Conservation (phyloP, 2,888 invertebrate genomes). For the Therioaphis trifolii region DNA sequence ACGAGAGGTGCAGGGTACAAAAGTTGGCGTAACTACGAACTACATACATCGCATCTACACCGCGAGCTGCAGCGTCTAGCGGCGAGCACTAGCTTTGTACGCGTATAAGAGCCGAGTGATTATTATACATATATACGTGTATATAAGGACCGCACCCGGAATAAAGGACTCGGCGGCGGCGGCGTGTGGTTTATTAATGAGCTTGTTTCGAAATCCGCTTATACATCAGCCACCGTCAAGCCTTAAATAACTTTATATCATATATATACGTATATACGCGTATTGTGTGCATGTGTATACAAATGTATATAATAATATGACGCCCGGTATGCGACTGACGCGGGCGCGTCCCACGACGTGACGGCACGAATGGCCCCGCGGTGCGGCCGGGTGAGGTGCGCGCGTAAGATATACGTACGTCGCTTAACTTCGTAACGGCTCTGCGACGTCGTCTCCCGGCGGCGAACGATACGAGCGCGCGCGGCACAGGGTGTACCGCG, state of each 20-base stretch:
- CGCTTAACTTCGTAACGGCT: background rate
- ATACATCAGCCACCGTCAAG: slow-evolving; percentile 27
- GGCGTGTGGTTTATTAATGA: slow-evolving; percentile 59
- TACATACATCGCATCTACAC: background rate
- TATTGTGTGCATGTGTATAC: background rate
- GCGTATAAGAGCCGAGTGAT: background rate
- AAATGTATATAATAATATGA: background rate
- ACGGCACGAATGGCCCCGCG: too few species aligned
- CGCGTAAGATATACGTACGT: background rate
- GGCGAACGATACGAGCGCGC: background rate
- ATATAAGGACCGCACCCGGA: background rate
- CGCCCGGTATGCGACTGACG: background rate
- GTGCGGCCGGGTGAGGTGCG: too few species aligned
- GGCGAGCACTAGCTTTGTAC: background rate
- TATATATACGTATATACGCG: too few species aligned
- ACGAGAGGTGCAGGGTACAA: slow-evolving; percentile 9
- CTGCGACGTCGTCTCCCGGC: background rate
- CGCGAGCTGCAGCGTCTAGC: background rate
- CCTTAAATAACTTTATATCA: background rate
- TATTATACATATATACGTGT: background rate
- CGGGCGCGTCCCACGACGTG: background rate
- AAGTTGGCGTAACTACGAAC: slow-evolving; percentile 25
- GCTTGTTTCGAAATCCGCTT: slow-evolving; percentile 58
- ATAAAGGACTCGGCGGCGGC: slow-evolving; percentile 11
- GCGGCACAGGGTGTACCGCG: too few species aligned